phyloP scores from a whole-genome alignment of 2,113 vertebrate genomes.

The Caranx ignobilis region DNA sequence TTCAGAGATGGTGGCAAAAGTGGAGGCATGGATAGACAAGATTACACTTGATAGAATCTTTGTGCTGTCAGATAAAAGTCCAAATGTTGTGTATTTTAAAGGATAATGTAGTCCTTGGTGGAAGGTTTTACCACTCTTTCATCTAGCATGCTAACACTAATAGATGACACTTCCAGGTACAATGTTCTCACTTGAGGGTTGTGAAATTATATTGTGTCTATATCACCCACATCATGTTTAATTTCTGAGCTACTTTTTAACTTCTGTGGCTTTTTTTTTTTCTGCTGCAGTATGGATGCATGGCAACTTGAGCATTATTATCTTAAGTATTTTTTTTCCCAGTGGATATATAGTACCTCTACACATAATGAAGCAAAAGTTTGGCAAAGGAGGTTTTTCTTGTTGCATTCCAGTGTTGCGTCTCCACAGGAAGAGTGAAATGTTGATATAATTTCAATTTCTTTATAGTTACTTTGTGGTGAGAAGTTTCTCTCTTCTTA shows the following conservation, averaged over 20 bases:
- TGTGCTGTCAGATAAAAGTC: neutral
- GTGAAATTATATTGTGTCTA: neutral
- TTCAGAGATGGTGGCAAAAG: neutral
- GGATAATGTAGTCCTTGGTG: neutral
- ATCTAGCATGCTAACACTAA: too few species aligned
- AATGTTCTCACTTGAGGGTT: neutral
- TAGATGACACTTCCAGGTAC: neutral
- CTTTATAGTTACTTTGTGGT: constrained; percentile 43
- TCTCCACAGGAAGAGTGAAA: constrained; percentile 37
- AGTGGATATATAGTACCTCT: neutral
- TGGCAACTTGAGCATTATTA: neutral
- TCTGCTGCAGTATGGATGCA: neutral
- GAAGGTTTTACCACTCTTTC: neutral
- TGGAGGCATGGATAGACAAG: neutral
- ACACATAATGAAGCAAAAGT: constrained; percentile 12
- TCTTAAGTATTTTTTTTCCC: neutral
- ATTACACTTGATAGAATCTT: neutral
- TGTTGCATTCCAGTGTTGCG: constrained; percentile 32
- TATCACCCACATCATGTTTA: neutral
- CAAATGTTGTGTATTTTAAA: neutral
- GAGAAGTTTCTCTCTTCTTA: constrained; percentile 57
- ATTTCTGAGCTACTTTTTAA: neutral
- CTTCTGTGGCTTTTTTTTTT: constrained; percentile 6
- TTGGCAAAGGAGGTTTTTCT: constrained; percentile 9
- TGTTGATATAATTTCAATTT: constrained; percentile 27